These are phyloP conservation scores for Puntigrus tetrazona DNA, from an alignment of 2,113 vertebrate species.

Conservation along the genomic window DNA sequence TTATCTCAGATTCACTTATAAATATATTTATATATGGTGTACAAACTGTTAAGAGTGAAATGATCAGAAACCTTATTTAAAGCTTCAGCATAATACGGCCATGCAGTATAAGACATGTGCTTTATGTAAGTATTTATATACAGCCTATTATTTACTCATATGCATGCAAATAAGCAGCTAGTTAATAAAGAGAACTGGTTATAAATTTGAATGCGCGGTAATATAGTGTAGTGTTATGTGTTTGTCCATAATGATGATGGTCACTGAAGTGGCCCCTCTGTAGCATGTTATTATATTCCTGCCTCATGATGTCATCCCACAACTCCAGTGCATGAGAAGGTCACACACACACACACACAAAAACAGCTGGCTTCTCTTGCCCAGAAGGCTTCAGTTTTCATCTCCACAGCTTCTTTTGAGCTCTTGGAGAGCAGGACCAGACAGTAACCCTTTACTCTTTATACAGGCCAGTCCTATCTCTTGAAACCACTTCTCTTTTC, in stretches of 20 bases:
- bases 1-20: too few relatives aligned
- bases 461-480: slow-evolving; percentile 35
- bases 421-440: slow-evolving; percentile 50
- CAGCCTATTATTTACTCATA: too few relatives aligned
- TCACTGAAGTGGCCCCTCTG: slow-evolving; percentile 59
- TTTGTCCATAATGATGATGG: slow-evolving; percentile 27
- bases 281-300: slow-evolving; percentile 69
- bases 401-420: slow-evolving; percentile 47
- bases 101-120: too few relatives aligned
- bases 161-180: too few relatives aligned
- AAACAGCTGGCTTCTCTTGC: slow-evolving; percentile 61
- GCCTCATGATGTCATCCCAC: slow-evolving; percentile 71
- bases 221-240: background rate
- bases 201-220: background rate
- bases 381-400: slow-evolving; percentile 38
- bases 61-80: background rate
- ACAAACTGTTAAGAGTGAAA: background rate
- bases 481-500: slow-evolving; percentile 13
- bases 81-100: background rate
- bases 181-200: too few relatives aligned
- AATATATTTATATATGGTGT: too few relatives aligned
- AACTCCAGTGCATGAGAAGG: slow-evolving; percentile 62
- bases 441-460: slow-evolving; percentile 40
- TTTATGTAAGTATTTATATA: too few relatives aligned
- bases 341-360: slow-evolving; percentile 59